A percentile compares a stretch with the other conserved stretches of the same genome.
phyloP scores from a whole-genome alignment of 2,113 vertebrate genomes.

The Mungos mungo region DNA sequence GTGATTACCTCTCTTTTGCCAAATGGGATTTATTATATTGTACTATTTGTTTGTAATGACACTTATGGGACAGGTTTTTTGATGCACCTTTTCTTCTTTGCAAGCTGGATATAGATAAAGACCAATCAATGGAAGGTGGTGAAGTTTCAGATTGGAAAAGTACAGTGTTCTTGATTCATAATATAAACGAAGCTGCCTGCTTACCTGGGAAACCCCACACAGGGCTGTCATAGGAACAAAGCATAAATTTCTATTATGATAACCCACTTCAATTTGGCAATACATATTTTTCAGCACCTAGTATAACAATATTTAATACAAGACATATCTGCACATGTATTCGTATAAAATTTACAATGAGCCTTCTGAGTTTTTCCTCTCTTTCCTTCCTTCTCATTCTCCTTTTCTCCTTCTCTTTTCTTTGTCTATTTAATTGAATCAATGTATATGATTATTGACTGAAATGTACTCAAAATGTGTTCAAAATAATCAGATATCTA shows the following conservation, averaged over 20 bases:
- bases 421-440: neutral
- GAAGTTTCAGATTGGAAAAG: neutral
- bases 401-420: too few relatives aligned
- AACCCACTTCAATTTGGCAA: neutral
- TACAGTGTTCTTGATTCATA: neutral
- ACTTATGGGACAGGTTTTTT: neutral
- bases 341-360: neutral
- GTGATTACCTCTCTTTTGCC: neutral
- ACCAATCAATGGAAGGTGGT: neutral
- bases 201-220: neutral
- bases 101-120: neutral
- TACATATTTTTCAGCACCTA: neutral
- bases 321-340: neutral
- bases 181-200: neutral
- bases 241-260: neutral
- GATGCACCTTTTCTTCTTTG: neutral
- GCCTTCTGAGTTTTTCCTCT: neutral
- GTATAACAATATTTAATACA: neutral
- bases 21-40: neutral
- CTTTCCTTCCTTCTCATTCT: neutral
- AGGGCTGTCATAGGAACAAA: neutral
- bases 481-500: neutral
- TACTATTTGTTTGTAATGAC: neutral
- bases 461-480: neutral
- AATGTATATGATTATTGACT: neutral